These are phyloP conservation scores for Peromyscus nudipes DNA, from an alignment of 2,797 vertebrate genomes.

Conservation along the genomic window DNA sequence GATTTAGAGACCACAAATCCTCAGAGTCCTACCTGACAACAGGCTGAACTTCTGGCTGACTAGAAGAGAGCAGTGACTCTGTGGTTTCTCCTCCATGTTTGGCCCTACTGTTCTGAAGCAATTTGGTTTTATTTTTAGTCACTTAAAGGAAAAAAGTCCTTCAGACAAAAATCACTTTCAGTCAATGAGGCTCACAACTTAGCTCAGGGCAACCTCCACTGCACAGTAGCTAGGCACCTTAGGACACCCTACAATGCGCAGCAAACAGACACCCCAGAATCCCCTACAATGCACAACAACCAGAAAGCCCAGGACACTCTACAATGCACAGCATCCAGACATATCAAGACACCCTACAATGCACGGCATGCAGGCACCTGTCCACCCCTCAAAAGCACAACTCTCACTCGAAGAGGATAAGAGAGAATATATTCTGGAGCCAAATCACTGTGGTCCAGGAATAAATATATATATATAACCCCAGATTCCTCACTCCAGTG, in stretches of 20 bases:
- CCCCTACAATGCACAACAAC: neutral
- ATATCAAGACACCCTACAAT: neutral
- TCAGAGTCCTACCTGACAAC: neutral
- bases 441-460: neutral
- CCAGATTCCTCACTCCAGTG: neutral
- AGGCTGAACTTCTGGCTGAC: neutral
- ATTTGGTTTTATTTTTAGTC: constrained; percentile 61
- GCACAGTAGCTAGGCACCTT: neutral
- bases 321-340: neutral
- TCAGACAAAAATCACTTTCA: neutral
- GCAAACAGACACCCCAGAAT: neutral
- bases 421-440: neutral
- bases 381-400: neutral
- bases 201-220: neutral
- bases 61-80: neutral
- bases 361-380: neutral
- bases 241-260: neutral
- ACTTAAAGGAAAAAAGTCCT: constrained; percentile 56
- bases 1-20: neutral
- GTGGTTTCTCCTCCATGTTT: neutral
- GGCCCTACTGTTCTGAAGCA: constrained; percentile 36
- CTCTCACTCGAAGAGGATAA: neutral
- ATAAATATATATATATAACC: neutral
- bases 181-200: constrained; percentile 46
- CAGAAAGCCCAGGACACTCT: neutral